These are phyloP conservation scores for Caenorhabditis remanei DNA, from an alignment of 1,140 invertebrate species.

Conservation along the genomic window DNA sequence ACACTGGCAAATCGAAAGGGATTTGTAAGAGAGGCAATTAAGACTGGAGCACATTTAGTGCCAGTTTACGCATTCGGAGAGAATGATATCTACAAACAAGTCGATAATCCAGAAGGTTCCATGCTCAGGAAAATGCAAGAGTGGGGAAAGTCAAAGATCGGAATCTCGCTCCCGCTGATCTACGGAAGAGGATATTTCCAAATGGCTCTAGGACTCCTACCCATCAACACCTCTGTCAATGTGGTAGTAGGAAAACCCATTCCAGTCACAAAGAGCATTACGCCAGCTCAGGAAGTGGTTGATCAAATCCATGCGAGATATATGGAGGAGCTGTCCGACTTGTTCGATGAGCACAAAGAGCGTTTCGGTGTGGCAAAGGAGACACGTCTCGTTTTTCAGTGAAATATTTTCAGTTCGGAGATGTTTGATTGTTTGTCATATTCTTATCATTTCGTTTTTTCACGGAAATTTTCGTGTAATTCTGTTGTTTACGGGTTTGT, in stretches of 20 bases:
- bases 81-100: slow-evolving; percentile 87
- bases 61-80: slow-evolving; percentile 89
- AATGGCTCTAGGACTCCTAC: slow-evolving; percentile 84
- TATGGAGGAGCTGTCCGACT: slow-evolving; percentile 81
- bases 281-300: slow-evolving; percentile 59
- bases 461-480: background rate
- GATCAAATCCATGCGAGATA: slow-evolving; percentile 63
- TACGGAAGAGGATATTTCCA: slow-evolving; percentile 60
- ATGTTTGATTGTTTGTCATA: background rate
- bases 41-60: slow-evolving; percentile 77
- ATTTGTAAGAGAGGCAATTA: slow-evolving; percentile 78
- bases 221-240: slow-evolving; percentile 84
- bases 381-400: slow-evolving; percentile 24
- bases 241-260: slow-evolving; percentile 81
- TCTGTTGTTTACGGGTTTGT: slow-evolving; percentile 13
- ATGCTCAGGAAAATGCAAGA: slow-evolving; percentile 83
- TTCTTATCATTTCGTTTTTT: background rate
- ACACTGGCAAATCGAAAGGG: slow-evolving; percentile 78
- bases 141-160: slow-evolving; percentile 60
- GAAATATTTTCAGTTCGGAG: too few relatives aligned
- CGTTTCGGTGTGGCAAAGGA: slow-evolving; percentile 81
- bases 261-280: slow-evolving; percentile 52
- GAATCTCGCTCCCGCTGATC: slow-evolving; percentile 82
- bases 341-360: slow-evolving; percentile 87
- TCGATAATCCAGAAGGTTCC: slow-evolving; percentile 84